Conservation (phyloP, 2,797 vertebrate species). For the Argentina silus region DNA sequence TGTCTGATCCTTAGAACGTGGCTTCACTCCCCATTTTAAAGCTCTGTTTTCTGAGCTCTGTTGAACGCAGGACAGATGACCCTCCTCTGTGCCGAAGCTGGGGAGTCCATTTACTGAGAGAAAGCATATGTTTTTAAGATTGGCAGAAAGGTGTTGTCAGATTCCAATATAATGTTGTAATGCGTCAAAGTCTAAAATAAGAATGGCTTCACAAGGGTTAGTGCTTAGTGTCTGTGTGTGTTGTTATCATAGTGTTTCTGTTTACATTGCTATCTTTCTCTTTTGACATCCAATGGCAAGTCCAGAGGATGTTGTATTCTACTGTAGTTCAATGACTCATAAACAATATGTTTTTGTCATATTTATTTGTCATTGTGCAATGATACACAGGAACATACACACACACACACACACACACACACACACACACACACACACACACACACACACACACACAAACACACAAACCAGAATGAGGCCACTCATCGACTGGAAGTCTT, state of each 20-base stretch:
- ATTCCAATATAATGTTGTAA: background rate
- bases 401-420: constrained; percentile 4
- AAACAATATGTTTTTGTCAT: background rate
- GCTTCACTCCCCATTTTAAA: background rate
- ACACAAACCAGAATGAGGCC: background rate
- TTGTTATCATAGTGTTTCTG: background rate
- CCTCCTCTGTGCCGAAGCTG: background rate
- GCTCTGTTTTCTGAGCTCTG: background rate
- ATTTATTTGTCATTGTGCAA: background rate
- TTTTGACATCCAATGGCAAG: background rate
- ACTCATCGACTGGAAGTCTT: background rate
- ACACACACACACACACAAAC: background rate
- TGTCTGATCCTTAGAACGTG: background rate
- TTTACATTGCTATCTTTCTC: background rate
- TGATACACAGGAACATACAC: background rate
- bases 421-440: background rate
- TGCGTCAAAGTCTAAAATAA: background rate
- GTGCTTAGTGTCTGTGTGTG: background rate
- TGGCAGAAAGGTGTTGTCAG: constrained; percentile 5
- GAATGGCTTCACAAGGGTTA: background rate
- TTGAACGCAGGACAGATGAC: background rate
- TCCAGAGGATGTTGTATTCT: background rate
- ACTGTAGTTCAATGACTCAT: background rate
- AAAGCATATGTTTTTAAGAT: constrained; percentile 6
- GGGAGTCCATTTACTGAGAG: constrained; percentile 2